Evolutionary conservation across 92 coral and sea anemone species (phyloP).

Genomic region (Bergia puertoricense): DNA sequence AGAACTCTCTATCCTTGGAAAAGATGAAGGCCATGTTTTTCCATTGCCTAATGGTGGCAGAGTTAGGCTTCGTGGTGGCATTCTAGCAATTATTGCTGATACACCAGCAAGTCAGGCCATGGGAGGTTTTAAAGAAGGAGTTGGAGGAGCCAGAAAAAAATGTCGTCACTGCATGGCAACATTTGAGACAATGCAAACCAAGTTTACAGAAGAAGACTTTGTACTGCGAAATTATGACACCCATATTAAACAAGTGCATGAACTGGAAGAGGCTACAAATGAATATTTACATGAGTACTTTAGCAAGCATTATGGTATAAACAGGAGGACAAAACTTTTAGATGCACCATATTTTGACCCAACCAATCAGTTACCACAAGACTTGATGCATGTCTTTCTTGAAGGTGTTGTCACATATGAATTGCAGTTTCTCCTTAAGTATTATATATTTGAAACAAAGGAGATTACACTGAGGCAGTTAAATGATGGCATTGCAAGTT

Average conservation of each 20-base stretch:
- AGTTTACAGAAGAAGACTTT: constrained; percentile 55
- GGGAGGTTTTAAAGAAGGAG: constrained; percentile 61
- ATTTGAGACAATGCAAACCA: constrained; percentile 47
- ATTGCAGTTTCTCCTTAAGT: constrained; percentile 32
- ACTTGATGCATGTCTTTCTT: constrained; percentile 57
- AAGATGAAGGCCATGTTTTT: constrained; percentile 50
- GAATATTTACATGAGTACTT: not conserved
- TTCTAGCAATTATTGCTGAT: constrained; percentile 50
- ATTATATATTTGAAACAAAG: constrained; percentile 2
- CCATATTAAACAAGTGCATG: constrained; percentile 32
- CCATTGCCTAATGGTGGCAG: constrained; percentile 20
- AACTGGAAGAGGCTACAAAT: constrained; percentile 27
- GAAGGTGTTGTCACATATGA: constrained; percentile 55
- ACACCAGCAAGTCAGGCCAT: constrained; percentile 54
- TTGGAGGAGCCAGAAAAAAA: constrained; percentile 55
- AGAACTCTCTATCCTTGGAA: constrained; percentile 37
- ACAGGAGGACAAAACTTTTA: constrained; percentile 31
- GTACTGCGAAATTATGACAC: constrained; percentile 15
- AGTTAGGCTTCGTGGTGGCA: constrained; percentile 34
- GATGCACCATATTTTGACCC: constrained; percentile 54
- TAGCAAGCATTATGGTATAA: not conserved
- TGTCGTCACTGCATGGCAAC: constrained; percentile 60
- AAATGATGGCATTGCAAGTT: constrained; percentile 35
- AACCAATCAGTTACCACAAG: constrained; percentile 55
- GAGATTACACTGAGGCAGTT: constrained; percentile 8